These are phyloP conservation scores for Neopipo cinnamomea DNA, from an alignment of 2,113 vertebrate species.

Conservation along the genomic window DNA sequence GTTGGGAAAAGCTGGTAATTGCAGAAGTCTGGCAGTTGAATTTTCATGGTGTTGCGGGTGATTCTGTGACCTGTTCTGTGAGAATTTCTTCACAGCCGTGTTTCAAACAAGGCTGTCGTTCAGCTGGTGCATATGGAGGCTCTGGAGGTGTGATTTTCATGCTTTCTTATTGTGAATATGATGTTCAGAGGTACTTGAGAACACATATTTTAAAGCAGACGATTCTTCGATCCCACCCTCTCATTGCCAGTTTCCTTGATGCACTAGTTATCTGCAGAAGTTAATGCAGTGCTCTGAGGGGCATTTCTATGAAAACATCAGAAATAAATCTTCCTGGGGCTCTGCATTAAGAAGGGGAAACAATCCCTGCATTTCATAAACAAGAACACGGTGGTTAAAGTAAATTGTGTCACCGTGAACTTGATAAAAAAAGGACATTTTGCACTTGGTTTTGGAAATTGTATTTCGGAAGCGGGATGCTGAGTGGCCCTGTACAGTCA, in stretches of 20 bases:
- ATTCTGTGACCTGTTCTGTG: not conserved
- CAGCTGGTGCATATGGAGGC: not conserved
- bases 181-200: not conserved
- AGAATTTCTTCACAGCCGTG: not conserved
- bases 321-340: not conserved
- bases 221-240: not conserved
- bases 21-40: not conserved
- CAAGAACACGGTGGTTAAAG: not conserved
- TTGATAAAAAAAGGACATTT: not conserved
- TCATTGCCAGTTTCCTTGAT: not conserved
- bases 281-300: not conserved
- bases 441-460: not conserved
- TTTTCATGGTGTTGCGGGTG: not conserved
- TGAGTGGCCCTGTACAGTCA: fast-evolving
- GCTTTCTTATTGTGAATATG: not conserved
- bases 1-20: not conserved
- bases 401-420: not conserved
- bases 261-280: not conserved
- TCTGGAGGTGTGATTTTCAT: not conserved
- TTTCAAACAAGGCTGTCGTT: not conserved
- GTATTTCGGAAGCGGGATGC: fast-evolving
- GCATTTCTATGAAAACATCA: not conserved
- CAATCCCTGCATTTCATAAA: not conserved
- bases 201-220: not conserved
- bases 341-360: not conserved